These are phyloP conservation scores for Strongylocentrotus purpuratus DNA, from an alignment of 35 echinoderm and acorn worm genomes.

Conservation along the genomic window DNA sequence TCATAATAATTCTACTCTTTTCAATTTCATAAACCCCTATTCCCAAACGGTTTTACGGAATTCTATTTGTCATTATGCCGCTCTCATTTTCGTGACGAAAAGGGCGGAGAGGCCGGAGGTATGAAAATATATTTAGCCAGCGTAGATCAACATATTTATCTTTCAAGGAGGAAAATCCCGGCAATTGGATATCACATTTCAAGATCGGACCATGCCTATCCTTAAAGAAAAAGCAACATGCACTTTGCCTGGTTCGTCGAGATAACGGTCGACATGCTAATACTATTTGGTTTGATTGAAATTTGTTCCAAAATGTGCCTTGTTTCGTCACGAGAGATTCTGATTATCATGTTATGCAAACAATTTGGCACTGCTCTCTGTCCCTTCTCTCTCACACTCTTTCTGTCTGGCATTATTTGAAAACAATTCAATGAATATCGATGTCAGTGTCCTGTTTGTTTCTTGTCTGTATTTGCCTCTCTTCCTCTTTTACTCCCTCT, in stretches of 20 bases:
- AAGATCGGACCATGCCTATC: too few relatives aligned
- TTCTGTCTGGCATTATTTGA: too few relatives aligned
- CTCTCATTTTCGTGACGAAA: neutral
- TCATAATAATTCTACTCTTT: too few relatives aligned
- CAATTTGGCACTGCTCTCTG: neutral
- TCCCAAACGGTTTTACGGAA: neutral
- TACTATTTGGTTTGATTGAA: neutral
- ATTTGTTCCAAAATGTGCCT: neutral
- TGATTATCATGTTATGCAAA: neutral
- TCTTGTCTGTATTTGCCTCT: too few relatives aligned
- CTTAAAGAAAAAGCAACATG: neutral
- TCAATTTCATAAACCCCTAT: too few relatives aligned
- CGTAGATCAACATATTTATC: slow-evolving; percentile 5
- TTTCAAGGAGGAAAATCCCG: neutral
- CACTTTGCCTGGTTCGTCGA: neutral
- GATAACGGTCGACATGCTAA: neutral
- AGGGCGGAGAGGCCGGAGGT: neutral
- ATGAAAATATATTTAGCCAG: neutral
- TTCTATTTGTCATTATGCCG: neutral
- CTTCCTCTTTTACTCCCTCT: too few relatives aligned
- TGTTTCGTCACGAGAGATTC: neutral
- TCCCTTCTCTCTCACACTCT: neutral
- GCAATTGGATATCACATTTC: neutral
- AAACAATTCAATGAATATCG: too few relatives aligned
- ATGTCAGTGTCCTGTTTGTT: too few relatives aligned